Evolutionary conservation across 2,113 vertebrate genomes (phyloP).

Genomic region (Penelope pileata): DNA sequence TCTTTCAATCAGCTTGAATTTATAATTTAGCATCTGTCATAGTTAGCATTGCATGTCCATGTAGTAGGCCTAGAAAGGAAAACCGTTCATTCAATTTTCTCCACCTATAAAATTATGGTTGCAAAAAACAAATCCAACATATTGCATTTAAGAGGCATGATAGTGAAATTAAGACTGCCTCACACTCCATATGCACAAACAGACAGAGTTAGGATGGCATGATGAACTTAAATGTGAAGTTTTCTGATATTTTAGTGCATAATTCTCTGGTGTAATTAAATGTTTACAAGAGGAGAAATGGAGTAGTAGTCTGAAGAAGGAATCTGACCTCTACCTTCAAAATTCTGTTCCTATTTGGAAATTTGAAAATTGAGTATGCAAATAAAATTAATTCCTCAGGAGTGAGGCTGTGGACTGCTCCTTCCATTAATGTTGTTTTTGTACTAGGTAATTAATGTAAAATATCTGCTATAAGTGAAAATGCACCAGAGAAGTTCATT

Average conservation of each 20-base stretch:
- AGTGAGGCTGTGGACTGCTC: fast-evolving
- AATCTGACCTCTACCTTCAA: not conserved
- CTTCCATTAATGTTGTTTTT: not conserved
- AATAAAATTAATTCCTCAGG: not conserved
- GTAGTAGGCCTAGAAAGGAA: not conserved
- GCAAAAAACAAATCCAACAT: not conserved
- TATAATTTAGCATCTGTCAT: not conserved
- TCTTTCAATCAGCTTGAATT: not conserved
- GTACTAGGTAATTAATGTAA: not conserved
- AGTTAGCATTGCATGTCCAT: not conserved
- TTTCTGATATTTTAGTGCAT: not conserved
- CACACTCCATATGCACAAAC: not conserved
- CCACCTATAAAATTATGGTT: not conserved
- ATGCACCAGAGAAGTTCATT: not conserved
- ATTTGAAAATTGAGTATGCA: not conserved
- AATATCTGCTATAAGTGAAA: not conserved
- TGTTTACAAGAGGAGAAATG: not conserved
- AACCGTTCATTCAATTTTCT: not conserved
- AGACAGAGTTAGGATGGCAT: not conserved
- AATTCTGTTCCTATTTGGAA: not conserved
- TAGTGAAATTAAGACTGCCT: not conserved
- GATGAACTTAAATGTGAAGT: not conserved
- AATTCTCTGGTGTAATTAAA: not conserved
- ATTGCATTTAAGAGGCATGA: not conserved
- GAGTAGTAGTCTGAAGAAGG: not conserved